Base-by-base conservation (phyloP, 2,797 vertebrate species). In the Pogoniulus pusillus region DNA sequence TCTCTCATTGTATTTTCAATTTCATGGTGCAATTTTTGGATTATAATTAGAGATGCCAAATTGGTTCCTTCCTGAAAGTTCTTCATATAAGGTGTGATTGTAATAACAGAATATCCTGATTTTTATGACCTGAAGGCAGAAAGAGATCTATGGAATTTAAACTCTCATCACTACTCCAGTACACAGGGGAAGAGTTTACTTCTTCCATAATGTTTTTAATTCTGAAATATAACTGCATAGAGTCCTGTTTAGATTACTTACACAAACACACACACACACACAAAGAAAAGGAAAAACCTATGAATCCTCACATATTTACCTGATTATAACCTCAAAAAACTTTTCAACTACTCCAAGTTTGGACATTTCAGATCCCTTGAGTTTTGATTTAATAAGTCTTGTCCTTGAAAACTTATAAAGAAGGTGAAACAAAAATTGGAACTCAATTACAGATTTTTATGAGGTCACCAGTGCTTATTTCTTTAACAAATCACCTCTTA, bases 311-410 rank as follows among this genome's bases (percentile, higher is more conserved):
- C 5, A n/a, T 53, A 65, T 87, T 79, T 76, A 19, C 12, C 39
- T 85, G 71, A 8, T 12, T 8, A 37, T 43, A 49, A 30, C 62
- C 81, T 85, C 35, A 78, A 68, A 76, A 70, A 51, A 4, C 2
- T 70, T 58, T 62, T 78, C 10, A 9, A 58, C 13, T 3, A 0
- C 4, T 70, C 85, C 76, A 70, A 16, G 26, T 63, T 85, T 32
- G 14, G 14, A 55, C 47, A 29, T 41, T 87, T 92, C 66, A 81
- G 30, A 47, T 72, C 54, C 35, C 60, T 70, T 83, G 62, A 81
- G 69, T 82, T 79, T 82, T 73, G 41, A 58, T 83, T 75, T 74
- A 93, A 66, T 83, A 90, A 93, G 68, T 26, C 17, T 41, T 12
- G 1, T 87, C 27, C 13, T 73, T 75, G 43, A 72, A 83, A 66